phyloP scores from a whole-genome alignment of 2,113 vertebrate species.

The Aldabrachelys gigantea region DNA sequence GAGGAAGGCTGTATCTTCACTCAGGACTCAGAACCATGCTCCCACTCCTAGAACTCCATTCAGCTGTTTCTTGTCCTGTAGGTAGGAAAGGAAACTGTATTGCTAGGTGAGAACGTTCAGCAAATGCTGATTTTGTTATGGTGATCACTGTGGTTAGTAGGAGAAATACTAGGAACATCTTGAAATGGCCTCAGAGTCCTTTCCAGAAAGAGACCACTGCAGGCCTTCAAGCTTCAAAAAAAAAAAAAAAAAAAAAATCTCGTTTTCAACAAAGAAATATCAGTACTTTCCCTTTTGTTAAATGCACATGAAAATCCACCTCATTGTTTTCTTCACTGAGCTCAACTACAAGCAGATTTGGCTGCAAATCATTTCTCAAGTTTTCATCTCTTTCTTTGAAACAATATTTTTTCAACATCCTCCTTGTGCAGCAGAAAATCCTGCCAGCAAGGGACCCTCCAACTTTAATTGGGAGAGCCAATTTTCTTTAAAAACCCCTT shows the following conservation, averaged over 20 bases:
- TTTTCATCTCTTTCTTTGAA: conserved; percentile 19
- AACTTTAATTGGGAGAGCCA: background rate
- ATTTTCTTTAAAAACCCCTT: background rate
- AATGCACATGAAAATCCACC: background rate
- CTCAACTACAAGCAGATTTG: background rate
- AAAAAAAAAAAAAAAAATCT: background rate
- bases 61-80: background rate
- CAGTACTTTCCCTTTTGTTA: background rate
- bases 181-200: background rate
- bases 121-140: background rate
- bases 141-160: background rate
- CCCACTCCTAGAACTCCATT: background rate
- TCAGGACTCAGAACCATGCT: background rate
- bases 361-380: background rate
- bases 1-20: background rate
- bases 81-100: background rate
- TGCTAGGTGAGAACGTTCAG: background rate
- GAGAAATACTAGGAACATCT: background rate
- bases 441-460: background rate
- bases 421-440: background rate
- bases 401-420: fast-evolving
- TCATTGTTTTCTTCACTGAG: background rate
- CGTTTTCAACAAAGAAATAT: background rate
- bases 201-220: background rate
- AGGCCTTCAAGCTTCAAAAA: background rate